Conservation (phyloP, 2,888 invertebrate genomes). For the Parthenolecanium corni region DNA sequence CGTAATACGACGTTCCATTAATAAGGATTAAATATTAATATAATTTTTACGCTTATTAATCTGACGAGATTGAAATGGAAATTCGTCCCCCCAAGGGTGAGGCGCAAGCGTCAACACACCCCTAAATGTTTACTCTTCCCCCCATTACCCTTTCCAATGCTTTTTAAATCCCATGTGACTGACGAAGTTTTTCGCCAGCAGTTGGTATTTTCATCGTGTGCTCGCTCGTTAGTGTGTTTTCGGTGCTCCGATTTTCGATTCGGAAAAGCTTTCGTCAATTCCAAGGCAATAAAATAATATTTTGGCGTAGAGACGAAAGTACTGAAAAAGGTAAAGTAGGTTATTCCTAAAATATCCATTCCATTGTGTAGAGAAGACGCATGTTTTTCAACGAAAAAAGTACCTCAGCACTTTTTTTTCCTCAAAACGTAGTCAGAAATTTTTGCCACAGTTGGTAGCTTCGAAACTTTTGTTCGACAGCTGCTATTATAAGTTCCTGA, state of each 20-base stretch:
- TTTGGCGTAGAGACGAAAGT: neutral
- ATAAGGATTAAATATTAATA: constrained; percentile 15
- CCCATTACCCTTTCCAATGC: neutral
- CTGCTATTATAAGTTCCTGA: too few relatives aligned
- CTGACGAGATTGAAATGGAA: constrained; percentile 12
- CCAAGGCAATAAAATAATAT: neutral
- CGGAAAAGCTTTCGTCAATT: neutral
- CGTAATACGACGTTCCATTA: constrained; percentile 8
- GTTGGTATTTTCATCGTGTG: constrained; percentile 8
- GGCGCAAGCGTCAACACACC: constrained; percentile 20
- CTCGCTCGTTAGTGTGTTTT: neutral
- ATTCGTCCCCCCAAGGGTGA: neutral
- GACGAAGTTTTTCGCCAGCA: neutral
- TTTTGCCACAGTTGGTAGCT: too few relatives aligned
- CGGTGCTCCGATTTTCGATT: neutral
- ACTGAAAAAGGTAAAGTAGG: neutral
- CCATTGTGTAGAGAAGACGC: too few relatives aligned
- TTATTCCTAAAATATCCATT: too few relatives aligned
- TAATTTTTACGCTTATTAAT: constrained; percentile 22
- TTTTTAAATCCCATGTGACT: constrained; percentile 21
- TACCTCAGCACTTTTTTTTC: too few relatives aligned
- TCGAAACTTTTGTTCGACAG: too few relatives aligned
- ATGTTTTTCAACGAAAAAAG: too few relatives aligned
- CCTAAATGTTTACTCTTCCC: constrained; percentile 4
- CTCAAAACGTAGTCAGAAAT: too few relatives aligned